phyloP scores from a whole-genome alignment of 2,797 vertebrate genomes.

The Chrysocyon brachyurus region DNA sequence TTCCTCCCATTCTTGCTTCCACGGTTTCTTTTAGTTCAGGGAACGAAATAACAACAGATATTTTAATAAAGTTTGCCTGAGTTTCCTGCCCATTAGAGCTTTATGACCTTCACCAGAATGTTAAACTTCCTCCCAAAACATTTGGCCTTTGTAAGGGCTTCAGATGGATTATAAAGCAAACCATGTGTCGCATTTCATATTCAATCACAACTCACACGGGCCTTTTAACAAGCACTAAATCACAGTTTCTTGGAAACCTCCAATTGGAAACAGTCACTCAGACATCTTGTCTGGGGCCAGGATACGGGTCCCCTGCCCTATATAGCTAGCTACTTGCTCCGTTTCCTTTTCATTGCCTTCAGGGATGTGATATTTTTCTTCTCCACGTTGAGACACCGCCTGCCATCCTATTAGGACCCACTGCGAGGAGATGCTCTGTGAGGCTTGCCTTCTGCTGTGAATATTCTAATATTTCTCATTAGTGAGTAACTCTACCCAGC shows the following conservation, averaged over 20 bases:
- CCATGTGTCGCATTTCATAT: constrained; percentile 56
- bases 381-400: neutral
- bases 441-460: neutral
- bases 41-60: constrained; percentile 24
- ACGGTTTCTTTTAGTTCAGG: neutral
- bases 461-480: neutral
- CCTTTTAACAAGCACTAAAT: constrained; percentile 2
- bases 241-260: constrained; percentile 1
- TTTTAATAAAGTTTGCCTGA: constrained; percentile 52
- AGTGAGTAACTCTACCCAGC: neutral
- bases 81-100: constrained; percentile 18
- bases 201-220: neutral
- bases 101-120: constrained; percentile 11
- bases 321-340: neutral
- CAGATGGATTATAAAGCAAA: constrained; percentile 64
- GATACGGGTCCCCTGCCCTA: neutral
- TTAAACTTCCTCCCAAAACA: constrained; percentile 39
- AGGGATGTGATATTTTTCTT: neutral
- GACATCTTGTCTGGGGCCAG: neutral
- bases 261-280: constrained; percentile 36
- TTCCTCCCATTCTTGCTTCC: neutral
- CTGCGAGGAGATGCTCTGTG: neutral
- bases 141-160: constrained; percentile 56
- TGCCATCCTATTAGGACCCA: neutral
- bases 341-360: neutral